A percentile compares a stretch with the other conserved stretches of the same genome.
Conservation (phyloP, 1,140 invertebrate genomes). For the Coboldia fuscipes region DNA sequence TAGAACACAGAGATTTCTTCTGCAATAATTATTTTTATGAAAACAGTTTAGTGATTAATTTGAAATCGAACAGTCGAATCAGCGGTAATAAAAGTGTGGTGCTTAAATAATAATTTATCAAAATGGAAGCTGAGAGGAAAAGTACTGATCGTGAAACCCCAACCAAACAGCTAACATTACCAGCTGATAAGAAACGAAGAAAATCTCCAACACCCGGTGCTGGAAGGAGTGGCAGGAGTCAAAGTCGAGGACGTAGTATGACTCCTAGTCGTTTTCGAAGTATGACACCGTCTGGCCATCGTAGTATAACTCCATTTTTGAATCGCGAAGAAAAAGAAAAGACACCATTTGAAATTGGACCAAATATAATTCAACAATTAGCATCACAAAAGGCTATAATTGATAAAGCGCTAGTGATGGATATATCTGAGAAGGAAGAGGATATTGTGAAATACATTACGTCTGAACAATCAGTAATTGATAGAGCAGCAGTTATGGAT, state of each 20-base stretch:
- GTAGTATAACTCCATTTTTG: constrained; percentile 19
- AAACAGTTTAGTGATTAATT: not conserved
- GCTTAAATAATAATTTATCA: not conserved
- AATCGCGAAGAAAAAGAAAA: constrained; percentile 21
- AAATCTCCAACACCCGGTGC: constrained; percentile 19
- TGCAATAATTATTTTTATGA: not conserved
- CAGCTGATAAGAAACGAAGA: constrained; percentile 13
- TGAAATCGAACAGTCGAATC: not conserved
- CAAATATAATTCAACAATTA: constrained; percentile 16
- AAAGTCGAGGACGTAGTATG: constrained; percentile 17
- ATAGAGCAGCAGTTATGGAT: constrained; percentile 22
- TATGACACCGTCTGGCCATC: constrained; percentile 19
- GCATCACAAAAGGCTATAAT: constrained; percentile 20
- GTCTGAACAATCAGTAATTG: constrained; percentile 19
- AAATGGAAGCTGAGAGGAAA: not conserved
- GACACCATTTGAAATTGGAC: constrained; percentile 19
- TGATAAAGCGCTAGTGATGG: constrained; percentile 20
- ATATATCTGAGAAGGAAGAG: constrained; percentile 17
- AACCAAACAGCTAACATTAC: constrained; percentile 12
- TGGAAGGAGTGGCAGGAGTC: constrained; percentile 18
- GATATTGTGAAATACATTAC: constrained; percentile 20
- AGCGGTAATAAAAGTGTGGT: not conserved
- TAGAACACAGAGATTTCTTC: not conserved
- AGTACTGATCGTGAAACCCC: constrained; percentile 15
- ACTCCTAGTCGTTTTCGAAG: constrained; percentile 13